Conservation (phyloP, 1,140 invertebrate genomes). For the Macrocentrus cingulum region DNA sequence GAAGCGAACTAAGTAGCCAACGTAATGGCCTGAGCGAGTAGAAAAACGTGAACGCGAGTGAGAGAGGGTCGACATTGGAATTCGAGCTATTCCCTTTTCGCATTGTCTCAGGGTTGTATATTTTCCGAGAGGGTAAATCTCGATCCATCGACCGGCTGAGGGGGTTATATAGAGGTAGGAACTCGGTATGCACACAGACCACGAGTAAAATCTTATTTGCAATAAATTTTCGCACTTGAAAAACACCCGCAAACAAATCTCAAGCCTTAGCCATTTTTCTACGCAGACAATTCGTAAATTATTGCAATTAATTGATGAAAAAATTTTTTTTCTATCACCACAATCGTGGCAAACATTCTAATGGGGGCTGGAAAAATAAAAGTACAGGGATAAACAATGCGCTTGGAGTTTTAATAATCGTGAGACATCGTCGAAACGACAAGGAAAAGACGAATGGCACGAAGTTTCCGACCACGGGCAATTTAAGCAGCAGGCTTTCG, state of each 20-base stretch:
- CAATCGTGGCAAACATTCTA: too few species aligned
- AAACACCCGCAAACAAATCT: constrained; percentile 10
- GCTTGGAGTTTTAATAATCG: neutral
- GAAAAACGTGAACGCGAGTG: constrained; percentile 12
- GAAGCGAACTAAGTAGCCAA: constrained; percentile 39
- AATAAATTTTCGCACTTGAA: constrained; percentile 45
- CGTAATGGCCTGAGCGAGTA: constrained; percentile 33
- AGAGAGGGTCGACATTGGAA: constrained; percentile 43
- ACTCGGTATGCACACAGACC: constrained; percentile 35
- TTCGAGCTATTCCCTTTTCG: constrained; percentile 51
- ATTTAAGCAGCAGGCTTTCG: constrained; percentile 36
- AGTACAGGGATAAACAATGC: neutral
- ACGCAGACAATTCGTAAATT: too few species aligned
- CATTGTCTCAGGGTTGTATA: constrained; percentile 51
- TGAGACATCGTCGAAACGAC: neutral
- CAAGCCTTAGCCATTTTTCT: constrained; percentile 3
- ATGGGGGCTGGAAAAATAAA: neutral
- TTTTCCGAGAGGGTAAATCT: constrained; percentile 40
- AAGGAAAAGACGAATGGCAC: constrained; percentile 30
- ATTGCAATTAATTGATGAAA: too few species aligned
- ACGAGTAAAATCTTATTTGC: constrained; percentile 56
- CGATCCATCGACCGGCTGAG: constrained; percentile 1
- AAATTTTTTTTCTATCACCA: too few species aligned
- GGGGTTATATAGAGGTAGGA: neutral
- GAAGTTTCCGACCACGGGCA: constrained; percentile 49